Conservation (phyloP, 2,888 invertebrate species). For the Hecatera dysodea region DNA sequence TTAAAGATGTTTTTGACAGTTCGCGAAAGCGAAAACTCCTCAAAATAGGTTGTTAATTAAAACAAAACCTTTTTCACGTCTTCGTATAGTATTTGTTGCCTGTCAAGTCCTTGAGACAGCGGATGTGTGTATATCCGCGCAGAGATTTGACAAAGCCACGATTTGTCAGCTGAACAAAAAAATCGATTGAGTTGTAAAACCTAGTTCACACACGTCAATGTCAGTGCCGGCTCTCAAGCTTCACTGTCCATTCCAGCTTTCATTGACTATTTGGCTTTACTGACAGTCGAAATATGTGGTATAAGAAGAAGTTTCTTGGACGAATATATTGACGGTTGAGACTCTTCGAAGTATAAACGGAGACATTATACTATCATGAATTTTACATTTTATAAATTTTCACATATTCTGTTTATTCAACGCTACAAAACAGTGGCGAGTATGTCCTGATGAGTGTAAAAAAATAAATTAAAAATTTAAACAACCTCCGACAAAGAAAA, state of each 20-base stretch:
- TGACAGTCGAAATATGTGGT: not conserved
- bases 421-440: not conserved
- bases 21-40: too few relatives aligned
- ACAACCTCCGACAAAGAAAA: too few relatives aligned
- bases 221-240: conserved; percentile 2
- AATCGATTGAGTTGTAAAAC: not conserved
- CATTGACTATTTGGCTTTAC: not conserved
- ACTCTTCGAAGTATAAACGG: not conserved
- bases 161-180: not conserved
- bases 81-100: not conserved
- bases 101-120: too few relatives aligned
- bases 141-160: conserved; percentile 6
- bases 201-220: conserved; percentile 18
- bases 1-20: too few relatives aligned
- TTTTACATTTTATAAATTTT: not conserved
- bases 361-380: not conserved
- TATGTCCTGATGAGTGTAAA: conserved; percentile 14
- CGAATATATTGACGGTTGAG: not conserved
- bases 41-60: too few relatives aligned
- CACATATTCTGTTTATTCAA: not conserved
- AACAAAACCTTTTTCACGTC: not conserved
- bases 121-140: not conserved
- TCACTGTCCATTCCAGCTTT: not conserved
- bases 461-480: too few relatives aligned
- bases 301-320: not conserved